phyloP scores from a whole-genome alignment of 2,888 invertebrate genomes.

The Allacma fusca region DNA sequence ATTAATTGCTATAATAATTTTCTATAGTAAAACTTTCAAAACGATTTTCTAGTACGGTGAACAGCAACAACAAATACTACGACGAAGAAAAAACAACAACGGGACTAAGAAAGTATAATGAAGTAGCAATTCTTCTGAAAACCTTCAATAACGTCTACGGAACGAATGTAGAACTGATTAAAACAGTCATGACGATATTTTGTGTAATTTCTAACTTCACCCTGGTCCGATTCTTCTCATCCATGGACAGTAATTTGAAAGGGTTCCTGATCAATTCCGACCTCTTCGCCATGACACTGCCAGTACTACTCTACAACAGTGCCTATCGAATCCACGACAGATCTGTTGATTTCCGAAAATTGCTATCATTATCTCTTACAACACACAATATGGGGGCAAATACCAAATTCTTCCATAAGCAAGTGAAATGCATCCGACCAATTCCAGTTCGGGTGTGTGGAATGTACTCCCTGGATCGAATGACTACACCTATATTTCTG shows the following conservation, averaged over 20 bases:
- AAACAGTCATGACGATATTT: not conserved
- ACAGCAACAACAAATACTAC: too few species aligned
- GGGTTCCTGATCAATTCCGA: constrained; percentile 21
- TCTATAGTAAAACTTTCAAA: too few species aligned
- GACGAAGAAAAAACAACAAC: too few species aligned
- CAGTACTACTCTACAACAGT: constrained; percentile 11
- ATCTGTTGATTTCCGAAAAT: not conserved
- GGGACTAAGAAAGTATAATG: not conserved
- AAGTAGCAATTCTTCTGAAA: not conserved
- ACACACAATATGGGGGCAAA: not conserved
- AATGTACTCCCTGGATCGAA: constrained; percentile 4
- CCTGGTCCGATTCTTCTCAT: not conserved
- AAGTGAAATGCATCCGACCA: constrained; percentile 5
- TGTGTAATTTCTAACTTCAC: constrained; percentile 12
- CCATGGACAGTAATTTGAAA: not conserved
- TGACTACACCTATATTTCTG: constrained; percentile 10
- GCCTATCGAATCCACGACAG: constrained; percentile 9
- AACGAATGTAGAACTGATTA: not conserved
- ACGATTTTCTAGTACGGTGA: too few species aligned
- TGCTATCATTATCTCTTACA: too few species aligned
- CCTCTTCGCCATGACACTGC: constrained; percentile 8
- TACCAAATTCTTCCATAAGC: not conserved
- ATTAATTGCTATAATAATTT: too few species aligned
- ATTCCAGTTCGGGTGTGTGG: constrained; percentile 12
- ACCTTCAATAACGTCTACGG: constrained; percentile 7